A percentile compares a stretch with the other conserved stretches of the same genome.
Conservation (phyloP, 2,113 vertebrate species). For the Himantopus leucocephalus region DNA sequence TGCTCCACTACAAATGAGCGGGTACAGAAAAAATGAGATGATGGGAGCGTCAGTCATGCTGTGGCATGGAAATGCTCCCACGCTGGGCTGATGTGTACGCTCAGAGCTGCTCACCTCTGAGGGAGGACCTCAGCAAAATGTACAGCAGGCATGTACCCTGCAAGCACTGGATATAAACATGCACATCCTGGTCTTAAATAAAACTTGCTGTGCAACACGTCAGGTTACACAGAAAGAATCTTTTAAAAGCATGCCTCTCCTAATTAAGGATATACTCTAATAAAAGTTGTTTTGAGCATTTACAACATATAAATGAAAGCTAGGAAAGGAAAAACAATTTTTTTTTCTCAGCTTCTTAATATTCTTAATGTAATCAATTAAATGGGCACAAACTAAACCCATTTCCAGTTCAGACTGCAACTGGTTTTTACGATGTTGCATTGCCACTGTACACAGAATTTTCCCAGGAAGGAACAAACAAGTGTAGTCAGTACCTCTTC, state of each 20-base stretch:
- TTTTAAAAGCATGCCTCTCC: not conserved
- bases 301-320: not conserved
- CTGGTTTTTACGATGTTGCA: not conserved
- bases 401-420: not conserved
- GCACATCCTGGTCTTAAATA: not conserved
- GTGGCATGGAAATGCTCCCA: not conserved
- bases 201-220: fast-evolving
- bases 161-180: not conserved
- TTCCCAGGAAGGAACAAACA: not conserved
- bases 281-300: not conserved
- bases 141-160: not conserved
- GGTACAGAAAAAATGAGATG: not conserved
- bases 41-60: not conserved
- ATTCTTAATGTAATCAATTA: not conserved
- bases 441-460: not conserved
- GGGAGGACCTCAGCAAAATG: not conserved
- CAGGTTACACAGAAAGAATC: not conserved
- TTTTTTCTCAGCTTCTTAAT: not conserved
- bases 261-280: not conserved
- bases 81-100: fast-evolving
- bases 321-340: not conserved
- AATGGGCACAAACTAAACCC: not conserved
- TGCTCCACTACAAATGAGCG: fast-evolving
- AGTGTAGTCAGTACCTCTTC: not conserved
- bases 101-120: not conserved